A percentile compares a stretch with the other conserved stretches of the same genome.
Evolutionary conservation across 2,797 vertebrate genomes (phyloP).

Genomic region (Malacoraja senta): DNA sequence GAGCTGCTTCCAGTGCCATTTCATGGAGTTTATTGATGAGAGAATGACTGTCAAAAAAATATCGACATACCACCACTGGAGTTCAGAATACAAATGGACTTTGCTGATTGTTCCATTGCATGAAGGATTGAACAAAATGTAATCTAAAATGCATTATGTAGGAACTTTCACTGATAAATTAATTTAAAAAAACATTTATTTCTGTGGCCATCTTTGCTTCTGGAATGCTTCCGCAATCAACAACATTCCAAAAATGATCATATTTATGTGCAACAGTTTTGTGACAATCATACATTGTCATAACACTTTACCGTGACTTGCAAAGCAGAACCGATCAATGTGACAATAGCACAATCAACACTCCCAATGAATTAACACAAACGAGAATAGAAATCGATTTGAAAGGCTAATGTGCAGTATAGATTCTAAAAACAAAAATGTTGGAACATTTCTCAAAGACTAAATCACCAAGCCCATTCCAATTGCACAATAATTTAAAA

Average conservation of each 20-base stretch:
- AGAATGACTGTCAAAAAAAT: not conserved
- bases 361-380: conserved; percentile 1
- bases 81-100: not conserved
- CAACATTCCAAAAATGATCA: not conserved
- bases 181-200: not conserved
- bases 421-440: not conserved
- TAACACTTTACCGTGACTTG: not conserved
- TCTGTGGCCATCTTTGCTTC: not conserved
- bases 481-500: not conserved
- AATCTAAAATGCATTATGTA: not conserved
- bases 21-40: not conserved
- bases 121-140: not conserved
- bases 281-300: not conserved
- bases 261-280: not conserved
- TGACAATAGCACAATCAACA: not conserved
- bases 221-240: not conserved
- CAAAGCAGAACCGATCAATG: not conserved
- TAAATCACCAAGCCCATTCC: not conserved
- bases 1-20: not conserved
- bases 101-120: not conserved
- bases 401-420: not conserved
- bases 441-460: not conserved
- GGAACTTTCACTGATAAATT: not conserved
- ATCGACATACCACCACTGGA: not conserved
- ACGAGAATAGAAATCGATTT: not conserved